These are phyloP conservation scores for Simalia tracyae DNA, from an alignment of 2,797 vertebrate genomes.

Conservation along the genomic window DNA sequence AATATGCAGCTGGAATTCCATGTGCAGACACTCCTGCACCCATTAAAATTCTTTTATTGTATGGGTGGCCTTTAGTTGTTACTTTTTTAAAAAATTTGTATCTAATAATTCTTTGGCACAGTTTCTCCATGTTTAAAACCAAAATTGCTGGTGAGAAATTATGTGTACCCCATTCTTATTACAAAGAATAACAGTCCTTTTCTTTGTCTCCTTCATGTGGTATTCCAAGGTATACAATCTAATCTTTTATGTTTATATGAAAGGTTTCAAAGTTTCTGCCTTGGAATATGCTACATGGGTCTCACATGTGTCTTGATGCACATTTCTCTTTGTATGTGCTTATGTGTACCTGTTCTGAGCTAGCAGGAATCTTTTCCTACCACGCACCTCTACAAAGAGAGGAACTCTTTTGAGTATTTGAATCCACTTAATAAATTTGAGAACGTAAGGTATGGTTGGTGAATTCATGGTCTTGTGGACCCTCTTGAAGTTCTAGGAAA, in stretches of 20 bases:
- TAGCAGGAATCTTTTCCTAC: no score
- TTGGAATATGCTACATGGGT: background rate
- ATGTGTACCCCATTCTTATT: background rate
- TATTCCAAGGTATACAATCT: background rate
- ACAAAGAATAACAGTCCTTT: background rate
- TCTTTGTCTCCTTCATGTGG: background rate
- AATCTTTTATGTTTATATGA: background rate
- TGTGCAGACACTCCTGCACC: background rate
- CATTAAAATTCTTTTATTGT: background rate
- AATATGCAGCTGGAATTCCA: background rate
- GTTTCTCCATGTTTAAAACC: background rate
- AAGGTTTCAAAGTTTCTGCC: background rate
- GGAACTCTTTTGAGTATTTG: no score
- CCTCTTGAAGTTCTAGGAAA: background rate
- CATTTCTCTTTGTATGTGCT: background rate
- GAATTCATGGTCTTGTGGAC: background rate
- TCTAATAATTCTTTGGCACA: background rate
- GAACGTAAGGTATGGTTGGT: background rate
- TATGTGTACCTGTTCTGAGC: background rate
- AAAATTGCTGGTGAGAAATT: background rate
- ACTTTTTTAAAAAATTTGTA: background rate
- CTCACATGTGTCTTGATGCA: background rate
- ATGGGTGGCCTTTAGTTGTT: background rate
- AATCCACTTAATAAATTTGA: no score
- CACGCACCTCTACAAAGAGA: no score